Evolutionary conservation across 2,797 vertebrate species (phyloP).

Genomic region (Parotocinclus haroldoi): DNA sequence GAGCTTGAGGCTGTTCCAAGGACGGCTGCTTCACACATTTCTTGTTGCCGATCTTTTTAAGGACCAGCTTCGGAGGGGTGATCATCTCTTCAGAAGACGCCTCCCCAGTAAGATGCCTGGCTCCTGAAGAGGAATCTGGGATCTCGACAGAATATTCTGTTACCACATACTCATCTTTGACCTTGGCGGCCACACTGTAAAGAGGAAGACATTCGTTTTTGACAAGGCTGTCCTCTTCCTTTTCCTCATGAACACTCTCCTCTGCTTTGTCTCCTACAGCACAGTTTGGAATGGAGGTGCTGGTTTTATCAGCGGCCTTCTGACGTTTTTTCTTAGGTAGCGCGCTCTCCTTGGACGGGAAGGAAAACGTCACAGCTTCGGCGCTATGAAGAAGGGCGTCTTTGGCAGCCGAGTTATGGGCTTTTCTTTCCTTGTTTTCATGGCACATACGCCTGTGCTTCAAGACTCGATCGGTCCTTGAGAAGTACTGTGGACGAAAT

Average conservation of each 20-base stretch:
- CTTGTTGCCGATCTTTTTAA: constrained; percentile 91
- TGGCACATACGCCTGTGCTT: constrained; percentile 99
- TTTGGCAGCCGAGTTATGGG: constrained; percentile 84
- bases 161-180: constrained; percentile 96
- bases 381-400: constrained; percentile 76
- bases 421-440: constrained; percentile 92
- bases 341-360: constrained; percentile 85
- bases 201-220: constrained; percentile 88
- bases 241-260: constrained; percentile 70
- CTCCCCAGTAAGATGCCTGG: constrained; percentile 75
- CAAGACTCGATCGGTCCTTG: constrained; percentile 95
- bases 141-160: constrained; percentile 91
- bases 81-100: constrained; percentile 80
- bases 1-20: constrained; percentile 78
- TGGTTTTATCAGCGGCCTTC: constrained; percentile 82
- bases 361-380: constrained; percentile 76
- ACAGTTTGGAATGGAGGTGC: constrained; percentile 57
- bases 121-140: constrained; percentile 78
- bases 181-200: constrained; percentile 86
- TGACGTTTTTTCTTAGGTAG: constrained; percentile 96
- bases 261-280: constrained; percentile 52
- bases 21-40: constrained; percentile 80
- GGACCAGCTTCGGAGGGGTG: constrained; percentile 87
- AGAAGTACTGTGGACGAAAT: constrained; percentile 84
- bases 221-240: constrained; percentile 78